Evolutionary conservation across 1,140 invertebrate species (phyloP).

Genomic region (Drosophila repletoides): DNA sequence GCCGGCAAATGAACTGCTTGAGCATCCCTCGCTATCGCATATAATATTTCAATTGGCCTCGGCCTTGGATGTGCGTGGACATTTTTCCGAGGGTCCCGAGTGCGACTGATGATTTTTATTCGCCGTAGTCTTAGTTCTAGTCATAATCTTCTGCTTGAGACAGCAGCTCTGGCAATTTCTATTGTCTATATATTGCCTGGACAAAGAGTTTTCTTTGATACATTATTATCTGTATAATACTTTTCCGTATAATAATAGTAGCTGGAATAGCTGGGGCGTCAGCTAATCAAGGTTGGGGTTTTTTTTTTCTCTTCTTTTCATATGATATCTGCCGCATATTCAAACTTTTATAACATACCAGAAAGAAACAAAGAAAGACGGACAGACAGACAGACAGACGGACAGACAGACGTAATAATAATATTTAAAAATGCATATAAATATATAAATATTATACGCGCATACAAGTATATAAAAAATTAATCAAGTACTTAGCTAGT

Average conservation of each 20-base stretch:
- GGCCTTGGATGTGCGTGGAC: slow-evolving; percentile 90
- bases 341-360: slow-evolving; percentile 40
- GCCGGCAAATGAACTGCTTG: slow-evolving; percentile 94
- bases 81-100: slow-evolving; percentile 88
- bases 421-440: slow-evolving; percentile 12
- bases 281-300: slow-evolving; percentile 17
- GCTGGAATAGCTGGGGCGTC: slow-evolving; percentile 11
- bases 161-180: slow-evolving; percentile 59
- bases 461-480: slow-evolving; percentile 29
- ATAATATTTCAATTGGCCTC: slow-evolving; percentile 92
- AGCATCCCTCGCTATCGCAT: slow-evolving; percentile 91
- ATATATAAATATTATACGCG: slow-evolving; percentile 16
- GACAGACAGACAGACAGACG: too few species aligned
- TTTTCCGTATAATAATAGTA: slow-evolving; percentile 33
- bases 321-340: slow-evolving; percentile 35
- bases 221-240: slow-evolving; percentile 69
- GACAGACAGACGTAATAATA: slow-evolving; percentile 23
- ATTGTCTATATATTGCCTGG: slow-evolving; percentile 30
- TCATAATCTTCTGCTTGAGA: slow-evolving; percentile 48
- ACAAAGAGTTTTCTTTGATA: slow-evolving; percentile 44
- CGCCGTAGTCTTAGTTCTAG: slow-evolving; percentile 55
- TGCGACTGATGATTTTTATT: slow-evolving; percentile 86
- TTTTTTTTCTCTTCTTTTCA: slow-evolving; percentile 2
- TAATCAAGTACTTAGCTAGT: slow-evolving; percentile 75
- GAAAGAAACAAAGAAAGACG: slow-evolving; percentile 3